Conservation (phyloP, 2,888 invertebrate species). For the Amorpha juglandis region DNA sequence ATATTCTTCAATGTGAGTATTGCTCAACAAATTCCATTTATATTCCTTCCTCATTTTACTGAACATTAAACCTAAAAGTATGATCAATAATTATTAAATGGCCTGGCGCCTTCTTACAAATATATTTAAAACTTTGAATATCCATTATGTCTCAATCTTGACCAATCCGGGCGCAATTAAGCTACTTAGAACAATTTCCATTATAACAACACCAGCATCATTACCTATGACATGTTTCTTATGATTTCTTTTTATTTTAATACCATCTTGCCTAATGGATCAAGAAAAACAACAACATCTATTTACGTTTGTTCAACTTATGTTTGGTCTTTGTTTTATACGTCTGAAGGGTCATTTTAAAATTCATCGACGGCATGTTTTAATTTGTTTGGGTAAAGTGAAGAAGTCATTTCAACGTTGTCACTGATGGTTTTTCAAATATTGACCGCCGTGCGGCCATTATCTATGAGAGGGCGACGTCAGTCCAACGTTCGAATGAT, state of each 20-base stretch:
- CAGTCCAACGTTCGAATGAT: conserved; percentile 63
- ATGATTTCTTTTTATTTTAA: conserved; percentile 63
- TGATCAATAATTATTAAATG: not conserved
- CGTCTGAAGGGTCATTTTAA: conserved; percentile 40
- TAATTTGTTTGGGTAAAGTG: conserved; percentile 66
- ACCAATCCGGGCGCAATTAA: conserved; percentile 36
- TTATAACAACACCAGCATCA: conserved; percentile 52
- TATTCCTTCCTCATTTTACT: not conserved
- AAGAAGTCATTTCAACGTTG: conserved; percentile 75
- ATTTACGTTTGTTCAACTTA: conserved; percentile 27
- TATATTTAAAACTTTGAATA: not conserved
- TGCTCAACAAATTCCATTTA: too few species aligned
- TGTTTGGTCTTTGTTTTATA: conserved; percentile 43
- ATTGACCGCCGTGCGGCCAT: conserved; percentile 74
- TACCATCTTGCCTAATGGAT: conserved; percentile 68
- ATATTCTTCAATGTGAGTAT: not conserved
- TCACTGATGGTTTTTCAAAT: conserved; percentile 80
- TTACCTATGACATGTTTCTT: conserved; percentile 55
- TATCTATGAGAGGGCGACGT: conserved; percentile 72
- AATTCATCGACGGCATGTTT: conserved; percentile 31
- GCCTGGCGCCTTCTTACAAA: not conserved
- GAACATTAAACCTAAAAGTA: not conserved
- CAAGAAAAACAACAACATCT: conserved; percentile 53
- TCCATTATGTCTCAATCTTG: conserved; percentile 22
- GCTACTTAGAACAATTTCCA: conserved; percentile 43